phyloP scores from a whole-genome alignment of 2,888 invertebrate genomes.

The Chesias legatella region DNA sequence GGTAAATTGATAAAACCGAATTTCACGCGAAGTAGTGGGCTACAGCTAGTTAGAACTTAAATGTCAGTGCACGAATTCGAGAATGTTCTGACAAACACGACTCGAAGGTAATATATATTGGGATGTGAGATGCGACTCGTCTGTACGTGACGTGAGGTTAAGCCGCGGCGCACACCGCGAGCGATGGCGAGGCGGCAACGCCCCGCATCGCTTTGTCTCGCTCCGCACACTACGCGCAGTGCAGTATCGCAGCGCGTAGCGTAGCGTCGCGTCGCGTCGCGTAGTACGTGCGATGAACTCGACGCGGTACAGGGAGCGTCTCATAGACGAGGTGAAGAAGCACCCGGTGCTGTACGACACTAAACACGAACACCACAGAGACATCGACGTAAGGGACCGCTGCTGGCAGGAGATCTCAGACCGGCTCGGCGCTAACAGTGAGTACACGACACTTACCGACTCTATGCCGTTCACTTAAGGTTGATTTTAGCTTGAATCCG shows the following conservation, averaged over 20 bases:
- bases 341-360: conserved; percentile 71
- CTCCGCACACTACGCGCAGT: conserved; percentile 65
- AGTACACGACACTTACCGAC: conserved; percentile 32
- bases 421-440: conserved; percentile 62
- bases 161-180: conserved; percentile 54
- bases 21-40: too few relatives aligned
- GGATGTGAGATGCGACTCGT: too few relatives aligned
- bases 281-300: conserved; percentile 37
- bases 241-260: conserved; percentile 59
- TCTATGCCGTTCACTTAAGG: too few relatives aligned
- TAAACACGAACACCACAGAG: conserved; percentile 64
- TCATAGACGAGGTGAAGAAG: conserved; percentile 70
- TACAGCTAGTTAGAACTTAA: too few relatives aligned
- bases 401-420: conserved; percentile 71
- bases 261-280: conserved; percentile 62
- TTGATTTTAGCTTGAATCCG: too few relatives aligned
- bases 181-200: conserved; percentile 61
- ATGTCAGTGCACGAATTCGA: too few relatives aligned
- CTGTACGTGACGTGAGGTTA: too few relatives aligned
- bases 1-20: too few relatives aligned
- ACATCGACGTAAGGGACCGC: conserved; percentile 65
- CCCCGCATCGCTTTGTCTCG: conserved; percentile 52
- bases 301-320: conserved; percentile 51
- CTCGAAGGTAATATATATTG: too few relatives aligned
- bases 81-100: too few relatives aligned